These are phyloP conservation scores for Dermochelys coriacea DNA, from an alignment of 2,797 vertebrate species.

Conservation along the genomic window DNA sequence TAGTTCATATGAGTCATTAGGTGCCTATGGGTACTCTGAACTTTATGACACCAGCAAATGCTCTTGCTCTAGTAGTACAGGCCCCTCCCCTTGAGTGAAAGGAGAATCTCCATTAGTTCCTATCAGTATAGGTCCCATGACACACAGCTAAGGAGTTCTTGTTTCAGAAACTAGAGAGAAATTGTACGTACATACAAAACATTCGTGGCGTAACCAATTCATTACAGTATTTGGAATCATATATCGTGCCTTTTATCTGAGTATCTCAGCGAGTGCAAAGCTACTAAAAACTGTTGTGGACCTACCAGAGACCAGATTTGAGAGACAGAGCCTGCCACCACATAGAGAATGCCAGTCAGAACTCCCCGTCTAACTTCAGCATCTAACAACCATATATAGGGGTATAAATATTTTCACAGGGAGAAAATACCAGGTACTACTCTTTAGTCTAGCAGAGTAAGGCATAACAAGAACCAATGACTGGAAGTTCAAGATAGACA, in stretches of 20 bases:
- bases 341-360: neutral
- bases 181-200: neutral
- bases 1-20: neutral
- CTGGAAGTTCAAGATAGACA: neutral
- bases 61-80: neutral
- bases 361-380: neutral
- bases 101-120: neutral
- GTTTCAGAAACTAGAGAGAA: neutral
- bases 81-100: neutral
- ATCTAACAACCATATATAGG: neutral
- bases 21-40: neutral
- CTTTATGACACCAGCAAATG: neutral
- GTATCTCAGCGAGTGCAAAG: neutral
- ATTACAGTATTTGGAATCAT: neutral
- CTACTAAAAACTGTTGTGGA: too few relatives aligned
- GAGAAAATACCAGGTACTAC: neutral
- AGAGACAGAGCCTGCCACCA: neutral
- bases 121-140: neutral
- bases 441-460: neutral
- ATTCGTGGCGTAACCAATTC: neutral
- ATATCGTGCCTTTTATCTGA: neutral
- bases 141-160: neutral
- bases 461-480: neutral
- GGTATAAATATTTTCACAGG: neutral
- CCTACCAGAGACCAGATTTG: neutral